Percentiles rank a stretch among this genome's conserved stretches.
These are phyloP conservation scores for Agrochola circellaris DNA, from an alignment of 2,888 invertebrate genomes.

Conservation along the genomic window DNA sequence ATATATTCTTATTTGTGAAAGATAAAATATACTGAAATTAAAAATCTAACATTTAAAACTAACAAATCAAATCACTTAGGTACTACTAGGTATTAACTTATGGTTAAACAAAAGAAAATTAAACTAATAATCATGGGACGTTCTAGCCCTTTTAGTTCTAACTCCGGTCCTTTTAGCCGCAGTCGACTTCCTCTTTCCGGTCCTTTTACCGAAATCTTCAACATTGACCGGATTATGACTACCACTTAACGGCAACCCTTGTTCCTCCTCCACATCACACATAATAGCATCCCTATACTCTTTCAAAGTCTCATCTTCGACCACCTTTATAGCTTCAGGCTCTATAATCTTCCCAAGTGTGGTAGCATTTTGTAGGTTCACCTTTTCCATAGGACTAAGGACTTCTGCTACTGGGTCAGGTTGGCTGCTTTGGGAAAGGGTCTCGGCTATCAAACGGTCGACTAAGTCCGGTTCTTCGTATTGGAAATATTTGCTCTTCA, in stretches of 20 bases:
- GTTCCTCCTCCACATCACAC: constrained; percentile 64
- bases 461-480: constrained; percentile 68
- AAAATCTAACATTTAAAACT: constrained; percentile 12
- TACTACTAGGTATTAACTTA: neutral
- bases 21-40: neutral
- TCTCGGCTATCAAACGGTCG: constrained; percentile 76
- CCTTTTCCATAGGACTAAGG: constrained; percentile 75
- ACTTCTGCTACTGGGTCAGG: constrained; percentile 77
- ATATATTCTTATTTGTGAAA: neutral
- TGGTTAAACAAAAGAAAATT: constrained; percentile 1
- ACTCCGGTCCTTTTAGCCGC: constrained; percentile 67
- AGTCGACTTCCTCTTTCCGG: constrained; percentile 71
- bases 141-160: constrained; percentile 68
- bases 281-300: constrained; percentile 77
- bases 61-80: constrained; percentile 11
- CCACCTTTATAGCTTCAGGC: constrained; percentile 41
- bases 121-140: constrained; percentile 37
- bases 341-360: constrained; percentile 71
- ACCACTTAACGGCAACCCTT: constrained; percentile 72
- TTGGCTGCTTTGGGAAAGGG: constrained; percentile 71
- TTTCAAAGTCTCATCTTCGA: constrained; percentile 73
- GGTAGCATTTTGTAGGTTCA: constrained; percentile 73
- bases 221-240: constrained; percentile 73
- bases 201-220: constrained; percentile 67
- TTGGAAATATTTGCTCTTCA: constrained; percentile 73